Evolutionary conservation across 2,888 invertebrate genomes (phyloP).

Genomic region (Apamea epomidion): DNA sequence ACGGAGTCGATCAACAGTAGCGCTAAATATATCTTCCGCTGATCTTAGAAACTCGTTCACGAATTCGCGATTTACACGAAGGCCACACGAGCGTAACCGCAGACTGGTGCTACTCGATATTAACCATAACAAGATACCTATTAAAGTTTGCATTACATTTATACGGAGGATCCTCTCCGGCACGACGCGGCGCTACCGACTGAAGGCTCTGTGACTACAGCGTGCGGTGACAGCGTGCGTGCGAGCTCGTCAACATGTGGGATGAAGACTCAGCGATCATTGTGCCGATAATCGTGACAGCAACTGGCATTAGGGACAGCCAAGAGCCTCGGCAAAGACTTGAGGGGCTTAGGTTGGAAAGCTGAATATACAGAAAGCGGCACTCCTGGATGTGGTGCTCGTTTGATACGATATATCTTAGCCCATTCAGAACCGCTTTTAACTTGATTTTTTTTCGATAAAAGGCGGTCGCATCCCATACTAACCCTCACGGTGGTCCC

Average conservation of each 20-base stretch:
- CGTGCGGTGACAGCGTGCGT: not conserved
- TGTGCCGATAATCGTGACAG: too few relatives aligned
- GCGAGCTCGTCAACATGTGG: not conserved
- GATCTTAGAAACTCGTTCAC: slow-evolving; percentile 42
- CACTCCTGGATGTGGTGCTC: not conserved
- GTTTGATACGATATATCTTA: not conserved
- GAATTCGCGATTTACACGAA: slow-evolving; percentile 11
- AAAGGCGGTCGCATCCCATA: not conserved
- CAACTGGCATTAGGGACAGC: not conserved
- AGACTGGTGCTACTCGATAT: slow-evolving; percentile 8
- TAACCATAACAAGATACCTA: not conserved
- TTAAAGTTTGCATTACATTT: not conserved
- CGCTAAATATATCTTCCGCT: slow-evolving; percentile 5
- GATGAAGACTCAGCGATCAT: not conserved
- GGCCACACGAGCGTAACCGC: slow-evolving; percentile 41
- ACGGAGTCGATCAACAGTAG: slow-evolving; percentile 18
- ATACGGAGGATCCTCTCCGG: not conserved
- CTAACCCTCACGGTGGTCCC: not conserved
- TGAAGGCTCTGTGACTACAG: not conserved
- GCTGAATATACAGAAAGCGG: not conserved
- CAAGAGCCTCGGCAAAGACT: not conserved
- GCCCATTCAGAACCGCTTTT: not conserved
- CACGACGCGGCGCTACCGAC: not conserved
- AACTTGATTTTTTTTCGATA: not conserved
- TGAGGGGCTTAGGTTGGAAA: not conserved